Conservation (phyloP, 2,797 vertebrate genomes). For the Lerista edwardsae region DNA sequence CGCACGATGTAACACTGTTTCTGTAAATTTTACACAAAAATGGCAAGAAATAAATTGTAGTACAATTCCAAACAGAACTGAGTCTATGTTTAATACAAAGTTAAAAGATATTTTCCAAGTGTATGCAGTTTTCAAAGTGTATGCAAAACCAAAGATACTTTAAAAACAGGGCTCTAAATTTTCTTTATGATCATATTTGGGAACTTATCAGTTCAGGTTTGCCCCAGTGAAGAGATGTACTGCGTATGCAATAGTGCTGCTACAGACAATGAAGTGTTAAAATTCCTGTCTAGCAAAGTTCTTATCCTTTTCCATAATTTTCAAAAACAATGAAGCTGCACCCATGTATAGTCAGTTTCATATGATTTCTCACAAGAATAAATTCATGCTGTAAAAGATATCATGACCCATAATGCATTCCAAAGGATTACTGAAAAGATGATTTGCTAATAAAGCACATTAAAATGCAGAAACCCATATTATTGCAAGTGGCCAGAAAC, state of each 20-base stretch:
- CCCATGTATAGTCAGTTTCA: conserved; percentile 6
- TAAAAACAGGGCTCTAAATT: conserved; percentile 81
- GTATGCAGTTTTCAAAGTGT: conserved; percentile 75
- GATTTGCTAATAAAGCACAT: not conserved
- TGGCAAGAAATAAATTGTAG: conserved; percentile 99
- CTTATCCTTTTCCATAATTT: not conserved
- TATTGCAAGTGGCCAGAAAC: not conserved
- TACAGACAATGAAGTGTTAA: conserved; percentile 31
- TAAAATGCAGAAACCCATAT: conserved; percentile 12
- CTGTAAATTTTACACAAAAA: conserved; percentile 99
- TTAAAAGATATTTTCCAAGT: conserved; percentile 73
- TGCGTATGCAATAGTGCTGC: not conserved
- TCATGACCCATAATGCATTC: not conserved
- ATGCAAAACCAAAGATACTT: conserved; percentile 78
- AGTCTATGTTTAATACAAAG: conserved; percentile 87
- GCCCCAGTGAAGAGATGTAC: conserved; percentile 18
- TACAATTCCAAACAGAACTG: conserved; percentile 94
- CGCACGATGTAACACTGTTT: conserved; percentile 98
- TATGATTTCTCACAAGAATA: not conserved
- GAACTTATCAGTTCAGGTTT: conserved; percentile 54
- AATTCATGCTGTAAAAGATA: not conserved
- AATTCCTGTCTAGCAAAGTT: not conserved
- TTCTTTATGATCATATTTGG: conserved; percentile 73
- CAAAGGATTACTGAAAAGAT: not conserved
- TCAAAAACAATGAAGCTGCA: conserved; percentile 32